These are phyloP conservation scores for Fukomys damarensis DNA, from an alignment of 2,113 vertebrate genomes.

Conservation along the genomic window DNA sequence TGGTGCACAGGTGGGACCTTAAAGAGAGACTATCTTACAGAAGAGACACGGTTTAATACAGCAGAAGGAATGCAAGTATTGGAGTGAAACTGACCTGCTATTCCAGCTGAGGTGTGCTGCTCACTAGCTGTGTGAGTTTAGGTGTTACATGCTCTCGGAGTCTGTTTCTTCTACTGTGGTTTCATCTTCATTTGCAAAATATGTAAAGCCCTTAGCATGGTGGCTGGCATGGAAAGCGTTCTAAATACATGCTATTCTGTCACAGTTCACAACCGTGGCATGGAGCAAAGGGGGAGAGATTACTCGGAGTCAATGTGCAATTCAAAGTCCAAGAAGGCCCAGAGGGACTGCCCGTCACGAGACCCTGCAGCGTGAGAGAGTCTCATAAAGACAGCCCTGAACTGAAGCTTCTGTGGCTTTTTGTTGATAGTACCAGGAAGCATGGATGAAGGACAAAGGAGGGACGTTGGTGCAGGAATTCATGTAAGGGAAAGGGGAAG, in stretches of 20 bases:
- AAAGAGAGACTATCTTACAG: background rate
- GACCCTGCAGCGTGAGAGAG: background rate
- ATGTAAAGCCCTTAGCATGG: background rate
- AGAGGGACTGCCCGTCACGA: background rate
- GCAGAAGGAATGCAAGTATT: background rate
- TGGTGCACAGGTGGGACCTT: background rate
- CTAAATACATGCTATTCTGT: background rate
- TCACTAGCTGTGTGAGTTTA: background rate
- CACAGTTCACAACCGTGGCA: background rate
- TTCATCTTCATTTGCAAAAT: constrained; percentile 15
- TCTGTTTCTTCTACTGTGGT: background rate
- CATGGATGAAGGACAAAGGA: background rate
- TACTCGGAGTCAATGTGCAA: background rate
- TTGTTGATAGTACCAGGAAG: background rate
- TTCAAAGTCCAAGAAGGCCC: background rate
- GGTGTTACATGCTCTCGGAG: background rate
- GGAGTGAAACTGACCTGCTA: background rate
- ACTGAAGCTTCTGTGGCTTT: background rate
- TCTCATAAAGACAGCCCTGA: background rate
- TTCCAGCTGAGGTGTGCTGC: background rate
- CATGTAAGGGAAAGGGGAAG: background rate
- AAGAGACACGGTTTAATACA: background rate
- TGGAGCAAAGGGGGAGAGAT: background rate
- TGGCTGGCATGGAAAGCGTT: background rate
- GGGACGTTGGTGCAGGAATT: background rate